phyloP scores from a whole-genome alignment of 2,888 invertebrate species.

The Chrysotoxum bicinctum region DNA sequence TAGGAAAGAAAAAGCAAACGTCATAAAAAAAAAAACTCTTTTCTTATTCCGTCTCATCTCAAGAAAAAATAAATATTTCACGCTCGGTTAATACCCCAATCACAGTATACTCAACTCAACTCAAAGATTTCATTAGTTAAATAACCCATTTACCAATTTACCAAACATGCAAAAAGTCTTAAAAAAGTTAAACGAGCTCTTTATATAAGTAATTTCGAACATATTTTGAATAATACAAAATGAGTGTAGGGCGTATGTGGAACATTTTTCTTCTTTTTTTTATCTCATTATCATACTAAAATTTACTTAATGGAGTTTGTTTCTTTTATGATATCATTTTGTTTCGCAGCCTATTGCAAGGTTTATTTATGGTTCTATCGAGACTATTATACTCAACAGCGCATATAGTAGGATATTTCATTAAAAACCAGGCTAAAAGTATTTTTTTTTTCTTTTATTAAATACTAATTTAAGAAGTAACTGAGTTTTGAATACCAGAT shows the following conservation, averaged over 20 bases:
- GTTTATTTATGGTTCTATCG: constrained; percentile 28
- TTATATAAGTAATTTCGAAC: neutral
- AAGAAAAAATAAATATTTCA: neutral
- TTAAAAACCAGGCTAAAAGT: neutral
- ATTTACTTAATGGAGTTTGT: constrained; percentile 40
- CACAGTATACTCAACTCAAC: neutral
- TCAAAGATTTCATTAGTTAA: constrained; percentile 1
- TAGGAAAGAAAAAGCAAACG: neutral
- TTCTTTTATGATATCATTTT: constrained; percentile 19
- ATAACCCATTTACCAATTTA: constrained; percentile 11
- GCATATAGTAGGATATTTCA: neutral
- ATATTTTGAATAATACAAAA: neutral
- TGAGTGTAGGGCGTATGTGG: constrained; percentile 43
- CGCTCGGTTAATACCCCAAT: neutral
- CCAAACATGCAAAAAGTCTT: neutral
- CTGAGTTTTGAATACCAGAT: no score
- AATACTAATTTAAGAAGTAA: no score
- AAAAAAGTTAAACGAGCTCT: neutral
- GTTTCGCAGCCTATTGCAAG: constrained; percentile 28
- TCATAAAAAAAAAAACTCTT: neutral
- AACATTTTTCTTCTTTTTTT: constrained; percentile 17
- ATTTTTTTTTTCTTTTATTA: no score
- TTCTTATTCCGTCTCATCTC: no score
- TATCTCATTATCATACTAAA: constrained; percentile 16
- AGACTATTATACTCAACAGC: neutral